These are phyloP conservation scores for Masticophis lateralis DNA, from an alignment of 2,797 vertebrate species.

Conservation along the genomic window DNA sequence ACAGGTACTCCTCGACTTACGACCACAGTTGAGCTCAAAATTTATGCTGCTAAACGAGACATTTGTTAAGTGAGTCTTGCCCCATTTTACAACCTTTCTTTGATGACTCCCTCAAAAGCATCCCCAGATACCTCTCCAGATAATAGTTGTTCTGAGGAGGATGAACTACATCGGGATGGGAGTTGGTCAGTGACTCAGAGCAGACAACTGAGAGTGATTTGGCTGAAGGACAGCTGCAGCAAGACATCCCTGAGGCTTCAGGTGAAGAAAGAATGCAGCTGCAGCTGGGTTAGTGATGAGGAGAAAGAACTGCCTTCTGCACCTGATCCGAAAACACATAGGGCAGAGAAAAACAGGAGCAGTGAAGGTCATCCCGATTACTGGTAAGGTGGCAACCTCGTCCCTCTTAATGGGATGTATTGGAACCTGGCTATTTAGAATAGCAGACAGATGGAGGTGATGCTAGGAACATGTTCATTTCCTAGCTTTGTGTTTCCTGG, in stretches of 20 bases:
- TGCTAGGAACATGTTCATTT: neutral
- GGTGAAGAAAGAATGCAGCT: neutral
- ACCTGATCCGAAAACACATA: neutral
- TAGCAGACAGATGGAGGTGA: neutral
- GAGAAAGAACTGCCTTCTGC: neutral
- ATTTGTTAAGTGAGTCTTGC: neutral
- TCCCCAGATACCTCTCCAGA: neutral
- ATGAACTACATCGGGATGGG: neutral
- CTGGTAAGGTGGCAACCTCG: neutral
- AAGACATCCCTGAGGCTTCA: neutral
- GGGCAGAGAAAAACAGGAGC: neutral
- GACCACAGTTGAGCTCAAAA: neutral
- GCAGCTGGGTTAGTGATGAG: neutral
- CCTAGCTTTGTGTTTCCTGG: neutral
- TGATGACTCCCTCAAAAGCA: neutral
- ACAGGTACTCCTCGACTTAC: neutral
- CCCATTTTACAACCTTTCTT: neutral
- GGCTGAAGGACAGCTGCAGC: neutral
- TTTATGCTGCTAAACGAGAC: neutral
- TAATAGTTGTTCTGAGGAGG: neutral
- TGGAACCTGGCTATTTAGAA: neutral
- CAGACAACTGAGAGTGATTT: neutral
- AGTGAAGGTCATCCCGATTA: neutral
- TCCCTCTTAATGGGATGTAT: neutral
- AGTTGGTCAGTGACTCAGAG: neutral